A percentile compares a stretch with the other conserved stretches of the same genome.
Conservation (phyloP, 2,888 invertebrate species). For the Frankliniella intonsa region DNA sequence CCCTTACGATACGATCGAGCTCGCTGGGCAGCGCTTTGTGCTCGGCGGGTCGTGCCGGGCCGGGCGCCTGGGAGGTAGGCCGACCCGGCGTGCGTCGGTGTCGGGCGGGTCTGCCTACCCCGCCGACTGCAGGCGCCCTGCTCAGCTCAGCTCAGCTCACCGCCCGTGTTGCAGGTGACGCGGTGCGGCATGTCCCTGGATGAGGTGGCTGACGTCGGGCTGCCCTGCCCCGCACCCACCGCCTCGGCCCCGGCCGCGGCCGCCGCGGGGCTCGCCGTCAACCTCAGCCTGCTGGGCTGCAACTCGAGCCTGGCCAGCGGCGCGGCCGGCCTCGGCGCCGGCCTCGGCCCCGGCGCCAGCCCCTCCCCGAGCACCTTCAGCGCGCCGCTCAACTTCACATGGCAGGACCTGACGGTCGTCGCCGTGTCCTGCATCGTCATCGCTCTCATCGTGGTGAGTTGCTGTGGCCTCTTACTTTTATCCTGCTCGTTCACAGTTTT, state of each 20-base stretch:
- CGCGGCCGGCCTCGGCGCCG: not conserved
- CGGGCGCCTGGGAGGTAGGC: not conserved
- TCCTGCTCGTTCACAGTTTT: too few relatives aligned
- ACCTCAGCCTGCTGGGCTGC: conserved; percentile 1
- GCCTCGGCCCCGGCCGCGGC: not conserved
- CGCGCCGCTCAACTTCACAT: conserved; percentile 7
- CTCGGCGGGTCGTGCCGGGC: not conserved
- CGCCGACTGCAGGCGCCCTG: not conserved
- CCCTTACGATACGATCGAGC: too few relatives aligned
- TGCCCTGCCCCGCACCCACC: not conserved
- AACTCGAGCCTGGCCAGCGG: not conserved
- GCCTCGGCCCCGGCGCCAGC: not conserved
- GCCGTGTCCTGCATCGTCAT: conserved; percentile 20
- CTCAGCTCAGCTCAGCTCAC: not conserved
- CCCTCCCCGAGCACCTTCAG: not conserved
- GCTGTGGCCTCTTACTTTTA: too few relatives aligned
- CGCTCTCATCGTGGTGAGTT: conserved; percentile 15
- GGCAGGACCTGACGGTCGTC: conserved; percentile 2
- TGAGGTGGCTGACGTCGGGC: not conserved
- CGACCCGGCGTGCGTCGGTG: not conserved
- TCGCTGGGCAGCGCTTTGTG: too few relatives aligned
- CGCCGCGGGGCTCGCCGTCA: not conserved
- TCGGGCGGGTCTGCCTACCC: not conserved
- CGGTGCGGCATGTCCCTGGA: not conserved
- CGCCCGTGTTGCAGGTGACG: not conserved